Base-by-base conservation (phyloP, 2,888 invertebrate genomes). In the Sipha maydis region DNA sequence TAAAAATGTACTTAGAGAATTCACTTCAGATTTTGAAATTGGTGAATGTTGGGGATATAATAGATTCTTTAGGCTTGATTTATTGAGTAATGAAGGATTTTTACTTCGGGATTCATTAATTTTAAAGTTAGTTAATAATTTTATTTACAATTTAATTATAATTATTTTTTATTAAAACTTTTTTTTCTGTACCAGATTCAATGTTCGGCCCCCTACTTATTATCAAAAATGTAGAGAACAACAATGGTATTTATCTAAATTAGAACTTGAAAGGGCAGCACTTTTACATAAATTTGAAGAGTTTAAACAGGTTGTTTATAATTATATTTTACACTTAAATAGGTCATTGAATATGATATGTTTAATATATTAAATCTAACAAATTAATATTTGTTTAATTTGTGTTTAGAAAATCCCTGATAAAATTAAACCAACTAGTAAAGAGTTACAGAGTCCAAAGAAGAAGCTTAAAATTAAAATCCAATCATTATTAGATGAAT, bases 41-140 rank as follows among this genome's bases (percentile, higher is more conserved):
- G 98, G 97, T 75, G 98, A 98, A 93, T 98, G 98, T 91, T 98
- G 98, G 98, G 98, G 98, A 0, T 98, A 98, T 92, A 98, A 98
- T 92, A 93, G 98, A 84, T 98, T 98, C 93, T 98, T 97, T 92
- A 93, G 97, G 71, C 93, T 98, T 85, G 98, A 98, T 92, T 93
- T 97, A 89, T 93, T 98, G 88, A 97, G 96, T 73, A 96, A 96
- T 90, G 98, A 98, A 93, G 98, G 98, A 0, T 98, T 97, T 92
- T 93, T 97, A 89, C 95, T 96, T 89, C 94, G 95, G 38, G 97
- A 98, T 91, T 96, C 96, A 2, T 94, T 98, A 41, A 95, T 97
- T 90, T 93, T 98, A 78, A 94, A 96, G 95, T 95, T 0, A 80
- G 73, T 48, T 11, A 11, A 48, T 48, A 14, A 14, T 14, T 41